phyloP scores from a whole-genome alignment of 35 echinoderm and acorn worm genomes.

The Acanthaster planci region DNA sequence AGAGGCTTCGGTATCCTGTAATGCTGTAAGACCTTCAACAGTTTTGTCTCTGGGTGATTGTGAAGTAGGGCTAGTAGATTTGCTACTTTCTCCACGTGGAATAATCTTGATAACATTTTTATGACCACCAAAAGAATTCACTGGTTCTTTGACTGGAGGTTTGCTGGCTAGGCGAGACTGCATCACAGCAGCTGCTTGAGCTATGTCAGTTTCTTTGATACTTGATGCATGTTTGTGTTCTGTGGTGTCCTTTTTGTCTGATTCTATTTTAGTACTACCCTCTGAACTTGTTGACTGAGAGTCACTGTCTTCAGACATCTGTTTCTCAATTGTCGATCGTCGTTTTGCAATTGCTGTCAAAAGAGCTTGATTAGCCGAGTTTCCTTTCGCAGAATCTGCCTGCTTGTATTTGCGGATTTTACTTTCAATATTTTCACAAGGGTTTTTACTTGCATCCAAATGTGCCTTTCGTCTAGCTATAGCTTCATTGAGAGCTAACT shows the following conservation, averaged over 20 bases:
- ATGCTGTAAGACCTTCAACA: neutral
- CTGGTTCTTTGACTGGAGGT: slow-evolving; percentile 38
- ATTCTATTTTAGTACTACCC: neutral
- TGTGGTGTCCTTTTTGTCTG: slow-evolving; percentile 3
- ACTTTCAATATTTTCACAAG: slow-evolving; percentile 63
- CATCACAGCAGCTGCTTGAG: slow-evolving; percentile 56
- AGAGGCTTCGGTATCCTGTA: neutral
- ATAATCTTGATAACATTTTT: slow-evolving; percentile 49
- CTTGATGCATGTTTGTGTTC: neutral
- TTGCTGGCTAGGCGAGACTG: slow-evolving; percentile 43
- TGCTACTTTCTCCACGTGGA: neutral
- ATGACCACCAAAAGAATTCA: slow-evolving; percentile 30
- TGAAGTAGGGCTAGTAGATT: slow-evolving; percentile 21
- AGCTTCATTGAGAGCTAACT: slow-evolving; percentile 62
- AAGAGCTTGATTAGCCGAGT: slow-evolving; percentile 35
- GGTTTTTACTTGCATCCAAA: slow-evolving; percentile 34
- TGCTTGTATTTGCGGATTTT: slow-evolving; percentile 72
- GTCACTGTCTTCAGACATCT: slow-evolving; percentile 14
- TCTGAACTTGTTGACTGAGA: slow-evolving; percentile 17
- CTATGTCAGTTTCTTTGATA: slow-evolving; percentile 12
- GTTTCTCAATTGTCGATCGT: slow-evolving; percentile 60
- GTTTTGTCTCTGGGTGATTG: slow-evolving; percentile 37
- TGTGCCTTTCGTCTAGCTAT: slow-evolving; percentile 75
- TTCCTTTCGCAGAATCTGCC: slow-evolving; percentile 10
- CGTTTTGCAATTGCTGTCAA: slow-evolving; percentile 66